Evolutionary conservation across 1,140 invertebrate genomes (phyloP).

Genomic region (Drosophila sp.): DNA sequence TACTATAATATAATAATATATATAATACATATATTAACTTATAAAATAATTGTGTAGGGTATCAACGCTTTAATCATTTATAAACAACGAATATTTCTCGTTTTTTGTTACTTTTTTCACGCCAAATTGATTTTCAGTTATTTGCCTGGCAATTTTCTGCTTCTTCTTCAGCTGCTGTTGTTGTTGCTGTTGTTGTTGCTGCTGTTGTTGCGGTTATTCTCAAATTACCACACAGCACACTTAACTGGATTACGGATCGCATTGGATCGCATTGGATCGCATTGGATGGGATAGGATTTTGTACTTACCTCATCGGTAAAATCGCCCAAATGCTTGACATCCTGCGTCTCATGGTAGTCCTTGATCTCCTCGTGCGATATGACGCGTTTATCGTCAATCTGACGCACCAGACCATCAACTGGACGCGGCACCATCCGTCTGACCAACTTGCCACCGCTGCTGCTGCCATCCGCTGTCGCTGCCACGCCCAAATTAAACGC

Average conservation of each 20-base stretch:
- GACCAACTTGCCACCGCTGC: slow-evolving; percentile 61
- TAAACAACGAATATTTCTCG: slow-evolving; percentile 2
- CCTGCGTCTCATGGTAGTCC: slow-evolving; percentile 92
- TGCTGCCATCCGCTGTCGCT: not conserved
- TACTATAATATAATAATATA: no score
- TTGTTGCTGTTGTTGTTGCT: slow-evolving; percentile 7
- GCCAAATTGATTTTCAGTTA: slow-evolving; percentile 80
- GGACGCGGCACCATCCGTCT: slow-evolving; percentile 76
- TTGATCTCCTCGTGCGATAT: slow-evolving; percentile 93
- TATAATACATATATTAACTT: no score
- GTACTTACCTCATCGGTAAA: slow-evolving; percentile 92
- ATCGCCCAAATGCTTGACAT: slow-evolving; percentile 92
- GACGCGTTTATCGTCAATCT: slow-evolving; percentile 91
- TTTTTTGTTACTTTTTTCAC: slow-evolving; percentile 58
- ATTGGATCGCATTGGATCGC: no score
- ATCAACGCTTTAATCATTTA: not conserved
- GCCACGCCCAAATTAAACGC: slow-evolving; percentile 45
- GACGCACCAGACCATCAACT: slow-evolving; percentile 90
- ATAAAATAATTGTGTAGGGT: slow-evolving; percentile 1
- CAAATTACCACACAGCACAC: slow-evolving; percentile 27
- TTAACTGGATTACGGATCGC: not conserved
- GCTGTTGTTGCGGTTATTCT: slow-evolving; percentile 16
- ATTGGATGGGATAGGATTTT: not conserved
- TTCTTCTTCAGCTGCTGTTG: slow-evolving; percentile 13
- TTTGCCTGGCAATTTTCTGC: slow-evolving; percentile 66